A percentile compares a stretch with the other conserved stretches of the same genome.
phyloP scores from a whole-genome alignment of 2,113 vertebrate species.

The Australoheros scitulus region DNA sequence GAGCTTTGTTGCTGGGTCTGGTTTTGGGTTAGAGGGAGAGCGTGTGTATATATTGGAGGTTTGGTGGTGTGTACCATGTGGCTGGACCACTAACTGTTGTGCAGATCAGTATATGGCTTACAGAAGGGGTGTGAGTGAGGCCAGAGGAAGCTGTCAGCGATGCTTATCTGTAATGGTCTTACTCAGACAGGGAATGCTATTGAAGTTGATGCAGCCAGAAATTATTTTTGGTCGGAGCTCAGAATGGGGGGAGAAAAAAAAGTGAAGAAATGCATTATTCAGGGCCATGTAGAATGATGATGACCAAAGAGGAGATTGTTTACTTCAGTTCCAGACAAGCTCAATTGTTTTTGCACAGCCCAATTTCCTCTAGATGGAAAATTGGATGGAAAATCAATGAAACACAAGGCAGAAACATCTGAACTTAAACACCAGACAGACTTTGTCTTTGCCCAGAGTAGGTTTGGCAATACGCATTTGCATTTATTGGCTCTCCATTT shows the following conservation, averaged over 20 bases:
- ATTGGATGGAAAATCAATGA: constrained; percentile 64
- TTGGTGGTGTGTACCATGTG: constrained; percentile 64
- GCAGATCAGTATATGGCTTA: constrained; percentile 51
- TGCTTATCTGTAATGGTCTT: constrained; percentile 63
- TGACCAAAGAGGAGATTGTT: constrained; percentile 33
- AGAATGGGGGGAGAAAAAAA: background rate
- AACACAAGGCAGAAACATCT: constrained; percentile 38
- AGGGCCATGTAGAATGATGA: constrained; percentile 7
- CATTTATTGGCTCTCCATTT: background rate
- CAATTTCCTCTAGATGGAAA: constrained; percentile 57
- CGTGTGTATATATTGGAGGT: constrained; percentile 43
- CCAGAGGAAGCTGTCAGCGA: constrained; percentile 62
- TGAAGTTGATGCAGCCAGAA: constrained; percentile 57
- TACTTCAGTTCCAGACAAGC: constrained; percentile 27
- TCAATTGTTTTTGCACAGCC: constrained; percentile 42
- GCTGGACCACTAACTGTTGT: constrained; percentile 56
- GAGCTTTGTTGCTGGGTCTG: constrained; percentile 71
- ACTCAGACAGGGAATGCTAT: constrained; percentile 40
- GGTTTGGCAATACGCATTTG: background rate
- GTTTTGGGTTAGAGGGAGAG: constrained; percentile 52
- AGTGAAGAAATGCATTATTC: constrained; percentile 29
- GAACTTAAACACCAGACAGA: constrained; percentile 24
- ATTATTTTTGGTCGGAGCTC: constrained; percentile 50
- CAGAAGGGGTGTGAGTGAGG: constrained; percentile 33
- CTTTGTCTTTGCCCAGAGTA: background rate